phyloP scores from a whole-genome alignment of 2,888 invertebrate species.

The Malthinus seriepunctatus region DNA sequence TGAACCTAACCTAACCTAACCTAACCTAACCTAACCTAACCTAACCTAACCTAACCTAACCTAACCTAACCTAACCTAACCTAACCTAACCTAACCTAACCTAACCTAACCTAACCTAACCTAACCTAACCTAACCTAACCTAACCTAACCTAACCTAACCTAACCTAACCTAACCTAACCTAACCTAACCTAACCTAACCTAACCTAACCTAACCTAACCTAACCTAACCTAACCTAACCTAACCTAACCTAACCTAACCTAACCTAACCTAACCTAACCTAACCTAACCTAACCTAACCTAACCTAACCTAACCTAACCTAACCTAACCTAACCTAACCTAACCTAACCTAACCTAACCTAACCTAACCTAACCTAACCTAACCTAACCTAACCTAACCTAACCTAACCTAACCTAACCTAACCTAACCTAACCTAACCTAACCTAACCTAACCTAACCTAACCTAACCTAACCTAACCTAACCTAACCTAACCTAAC shows the following conservation, averaged over 20 bases:
- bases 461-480: slow-evolving; percentile 13
- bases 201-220: too few relatives aligned
- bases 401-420: slow-evolving; percentile 11
- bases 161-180: too few relatives aligned
- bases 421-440: slow-evolving; percentile 24
- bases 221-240: slow-evolving; percentile 11
- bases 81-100: too few relatives aligned
- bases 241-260: slow-evolving; percentile 17
- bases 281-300: slow-evolving; percentile 15
- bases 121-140: too few relatives aligned
- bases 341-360: slow-evolving; percentile 20
- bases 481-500: slow-evolving; percentile 14
- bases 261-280: slow-evolving; percentile 13
- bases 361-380: slow-evolving; percentile 13
- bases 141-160: too few relatives aligned
- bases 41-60: too few relatives aligned
- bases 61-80: too few relatives aligned
- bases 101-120: too few relatives aligned
- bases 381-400: slow-evolving; percentile 9
- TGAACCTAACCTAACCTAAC: too few relatives aligned
- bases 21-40: too few relatives aligned
- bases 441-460: slow-evolving; percentile 31
- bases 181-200: too few relatives aligned
- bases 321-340: slow-evolving; percentile 11
- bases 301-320: slow-evolving; percentile 20